Conservation (phyloP, 2,888 invertebrate genomes). For the Melieria omissa region DNA sequence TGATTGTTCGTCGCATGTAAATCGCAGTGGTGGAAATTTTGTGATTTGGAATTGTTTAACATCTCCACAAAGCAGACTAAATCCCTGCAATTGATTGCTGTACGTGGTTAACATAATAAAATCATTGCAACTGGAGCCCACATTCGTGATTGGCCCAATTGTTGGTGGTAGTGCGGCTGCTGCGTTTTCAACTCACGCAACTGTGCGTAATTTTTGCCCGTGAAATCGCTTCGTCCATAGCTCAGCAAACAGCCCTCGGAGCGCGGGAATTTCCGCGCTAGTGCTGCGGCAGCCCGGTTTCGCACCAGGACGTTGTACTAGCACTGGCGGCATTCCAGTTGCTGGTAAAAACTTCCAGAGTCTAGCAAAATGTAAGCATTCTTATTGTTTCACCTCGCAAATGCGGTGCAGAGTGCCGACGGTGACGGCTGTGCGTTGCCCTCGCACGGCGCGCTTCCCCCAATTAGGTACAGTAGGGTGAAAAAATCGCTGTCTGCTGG, state of each 20-base stretch:
- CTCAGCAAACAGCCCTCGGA: conserved; percentile 45
- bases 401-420: background rate
- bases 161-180: too few species aligned
- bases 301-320: background rate
- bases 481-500: background rate
- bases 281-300: background rate
- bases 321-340: background rate
- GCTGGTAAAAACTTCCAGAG: background rate
- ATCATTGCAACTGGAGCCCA: too few species aligned
- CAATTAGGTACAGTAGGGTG: conserved; percentile 46
- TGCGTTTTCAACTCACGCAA: too few species aligned
- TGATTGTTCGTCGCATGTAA: conserved; percentile 32
- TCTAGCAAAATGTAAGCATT: conserved; percentile 15
- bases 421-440: conserved; percentile 2
- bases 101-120: too few species aligned
- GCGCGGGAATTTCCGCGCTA: conserved; percentile 51
- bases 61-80: too few species aligned
- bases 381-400: background rate
- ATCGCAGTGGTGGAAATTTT: conserved; percentile 39
- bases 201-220: conserved; percentile 38
- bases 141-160: too few species aligned
- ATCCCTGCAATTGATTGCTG: too few species aligned
- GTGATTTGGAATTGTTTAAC: background rate
- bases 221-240: conserved; percentile 26
- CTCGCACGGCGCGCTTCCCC: conserved; percentile 9